Percentiles rank a stretch among this genome's conserved stretches.
Conservation (phyloP, 1,140 invertebrate genomes). For the Pseudobourletiella spinata region DNA sequence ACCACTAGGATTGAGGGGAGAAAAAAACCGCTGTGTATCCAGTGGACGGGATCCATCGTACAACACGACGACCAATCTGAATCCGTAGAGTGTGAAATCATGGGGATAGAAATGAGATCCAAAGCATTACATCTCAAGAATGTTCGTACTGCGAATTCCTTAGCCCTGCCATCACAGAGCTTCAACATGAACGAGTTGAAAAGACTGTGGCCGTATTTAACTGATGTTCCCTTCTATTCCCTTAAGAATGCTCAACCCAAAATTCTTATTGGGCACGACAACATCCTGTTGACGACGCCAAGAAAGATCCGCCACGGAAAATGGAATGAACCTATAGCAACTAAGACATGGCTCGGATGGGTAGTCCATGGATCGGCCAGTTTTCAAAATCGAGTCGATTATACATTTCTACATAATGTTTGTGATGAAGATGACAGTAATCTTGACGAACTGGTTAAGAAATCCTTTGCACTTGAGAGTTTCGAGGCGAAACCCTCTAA, state of each 20-base stretch:
- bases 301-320: not conserved
- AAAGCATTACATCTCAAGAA: not conserved
- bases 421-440: too few relatives aligned
- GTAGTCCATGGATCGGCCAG: not conserved
- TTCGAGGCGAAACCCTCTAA: too few relatives aligned
- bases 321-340: not conserved
- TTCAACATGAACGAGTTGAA: not conserved
- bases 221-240: not conserved
- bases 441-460: too few relatives aligned
- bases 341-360: not conserved
- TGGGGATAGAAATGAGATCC: not conserved
- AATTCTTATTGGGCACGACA: conserved; percentile 7
- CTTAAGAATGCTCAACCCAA: not conserved
- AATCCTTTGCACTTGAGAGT: too few relatives aligned
- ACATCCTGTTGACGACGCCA: not conserved
- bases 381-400: too few relatives aligned
- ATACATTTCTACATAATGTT: too few relatives aligned
- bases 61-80: not conserved
- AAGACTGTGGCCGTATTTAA: not conserved
- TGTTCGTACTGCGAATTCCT: conserved; percentile 2
- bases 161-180: not conserved
- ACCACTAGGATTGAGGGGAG: too few relatives aligned
- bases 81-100: not conserved
- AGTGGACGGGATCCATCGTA: too few relatives aligned
- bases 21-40: not conserved